Evolutionary conservation across 2,797 vertebrate species (phyloP).

Genomic region (Bradypodion ventrale): DNA sequence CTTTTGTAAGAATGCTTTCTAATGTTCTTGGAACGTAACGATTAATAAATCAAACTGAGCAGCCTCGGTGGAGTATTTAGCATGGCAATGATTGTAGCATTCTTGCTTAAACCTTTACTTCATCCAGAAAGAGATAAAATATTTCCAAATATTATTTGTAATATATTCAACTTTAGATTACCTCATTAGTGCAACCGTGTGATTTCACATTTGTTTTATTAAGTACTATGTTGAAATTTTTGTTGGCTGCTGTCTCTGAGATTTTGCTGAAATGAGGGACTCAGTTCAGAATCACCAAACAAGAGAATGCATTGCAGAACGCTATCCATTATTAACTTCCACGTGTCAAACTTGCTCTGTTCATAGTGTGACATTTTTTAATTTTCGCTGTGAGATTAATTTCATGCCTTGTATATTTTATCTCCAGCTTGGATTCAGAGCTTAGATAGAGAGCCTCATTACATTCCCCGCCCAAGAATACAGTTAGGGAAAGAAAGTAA

Average conservation of each 20-base stretch:
- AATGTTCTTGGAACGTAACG: conserved; percentile 3
- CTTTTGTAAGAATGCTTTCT: neutral
- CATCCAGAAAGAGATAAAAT: neutral
- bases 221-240: neutral
- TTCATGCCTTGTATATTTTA: neutral
- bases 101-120: neutral
- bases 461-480: no score
- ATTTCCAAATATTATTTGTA: neutral
- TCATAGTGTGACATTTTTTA: neutral
- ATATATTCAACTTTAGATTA: neutral
- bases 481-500: no score
- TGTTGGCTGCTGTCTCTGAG: conserved; percentile 20
- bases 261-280: conserved; percentile 45
- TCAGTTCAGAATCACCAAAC: neutral
- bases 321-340: neutral
- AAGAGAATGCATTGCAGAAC: neutral
- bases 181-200: neutral
- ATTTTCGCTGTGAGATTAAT: neutral
- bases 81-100: neutral
- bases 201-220: neutral
- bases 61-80: neutral
- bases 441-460: neutral
- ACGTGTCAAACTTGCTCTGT: neutral
- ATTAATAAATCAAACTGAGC: conserved; percentile 27
- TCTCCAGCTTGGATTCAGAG: conserved; percentile 1